Evolutionary conservation across 2,888 invertebrate genomes (phyloP), one percentile per base, ranked within the genome.

Genomic region (Tineola bisselliella): DNA sequence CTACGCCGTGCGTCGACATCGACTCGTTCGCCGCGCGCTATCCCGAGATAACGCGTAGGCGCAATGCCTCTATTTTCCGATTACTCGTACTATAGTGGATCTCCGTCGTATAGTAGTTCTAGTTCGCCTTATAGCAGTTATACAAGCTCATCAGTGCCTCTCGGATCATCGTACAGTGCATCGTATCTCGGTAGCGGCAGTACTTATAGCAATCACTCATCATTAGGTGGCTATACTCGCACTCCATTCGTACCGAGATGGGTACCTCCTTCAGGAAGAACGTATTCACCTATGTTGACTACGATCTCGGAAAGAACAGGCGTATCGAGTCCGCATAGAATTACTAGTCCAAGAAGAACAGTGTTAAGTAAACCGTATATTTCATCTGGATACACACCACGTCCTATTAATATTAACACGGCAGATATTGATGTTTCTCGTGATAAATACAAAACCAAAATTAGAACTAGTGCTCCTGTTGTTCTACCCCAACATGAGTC

Each of bases 381-480:
- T 69, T 66, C 89, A 75, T 66, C 79, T 66, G 68, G 75, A 70
- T 74, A 84, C 65, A 79, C 78, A 48, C 81, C 90, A 1, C 89
- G 92, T 61, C 93, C 94, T 1, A 90, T 92, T 59, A 89, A 91
- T 66, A 93, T 94, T 64, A 94, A 94, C 75, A 94, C 95, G 1
- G 93, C 94, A 31, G 94, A 94, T 72, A 95, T 95, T 66, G 95
- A 95, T 74, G 94, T 95, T 0, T 93, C 94, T 0, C 89, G 90
- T 64, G 89, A 91, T 64, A 89, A 88, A 68, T 92, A 91, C 69
- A 79, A 82, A 44, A 71, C 82, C 65, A 77, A 79, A 74, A 64
- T 62, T 62, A 38, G 62, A 66, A 31, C 68, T 63, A 72, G 65
- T 67, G 44, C 64, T 57, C 63, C 10, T 72, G 74, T 1, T 76